phyloP scores from a whole-genome alignment of 2,113 vertebrate species.

The Gadus macrocephalus region DNA sequence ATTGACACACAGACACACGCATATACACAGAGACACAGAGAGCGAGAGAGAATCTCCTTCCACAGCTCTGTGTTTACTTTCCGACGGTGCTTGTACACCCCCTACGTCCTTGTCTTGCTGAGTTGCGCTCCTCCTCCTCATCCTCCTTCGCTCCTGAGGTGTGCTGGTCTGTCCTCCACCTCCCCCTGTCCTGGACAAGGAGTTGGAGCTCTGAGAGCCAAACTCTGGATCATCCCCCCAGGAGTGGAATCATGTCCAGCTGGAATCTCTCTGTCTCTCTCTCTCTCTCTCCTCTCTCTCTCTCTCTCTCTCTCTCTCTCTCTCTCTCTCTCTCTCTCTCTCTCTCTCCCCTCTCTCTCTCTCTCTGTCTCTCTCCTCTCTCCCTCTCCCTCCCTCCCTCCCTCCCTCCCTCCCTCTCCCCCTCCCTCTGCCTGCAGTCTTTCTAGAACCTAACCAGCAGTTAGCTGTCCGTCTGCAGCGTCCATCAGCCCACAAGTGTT shows the following conservation, averaged over 20 bases:
- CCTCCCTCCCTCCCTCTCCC: conserved; percentile 5
- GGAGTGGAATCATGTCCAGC: conserved; percentile 49
- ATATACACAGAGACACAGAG: not conserved
- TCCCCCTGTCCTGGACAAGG: conserved; percentile 24
- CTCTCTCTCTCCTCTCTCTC: not conserved
- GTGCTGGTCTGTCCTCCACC: conserved; percentile 36
- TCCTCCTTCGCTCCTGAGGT: conserved; percentile 11
- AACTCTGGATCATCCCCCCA: conserved; percentile 46
- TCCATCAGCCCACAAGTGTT: conserved; percentile 15
- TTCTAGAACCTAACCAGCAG: conserved; percentile 37
- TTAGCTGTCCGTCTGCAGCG: conserved; percentile 33
- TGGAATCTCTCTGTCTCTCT: conserved; percentile 32
- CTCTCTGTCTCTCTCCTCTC: conserved; percentile 20
- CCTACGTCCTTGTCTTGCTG: not conserved
- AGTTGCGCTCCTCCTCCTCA: conserved; percentile 20
- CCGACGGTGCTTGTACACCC: not conserved
- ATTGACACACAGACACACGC: too few relatives aligned
- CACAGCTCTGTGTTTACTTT: conserved; percentile 5
- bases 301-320: not conserved
- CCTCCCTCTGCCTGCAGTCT: conserved; percentile 36
- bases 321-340: conserved; percentile 3
- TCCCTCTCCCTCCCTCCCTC: not conserved
- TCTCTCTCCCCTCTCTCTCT: conserved; percentile 18
- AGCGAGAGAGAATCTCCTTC: conserved; percentile 2
- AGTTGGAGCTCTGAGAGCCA: conserved; percentile 40